Evolutionary conservation across 2,888 invertebrate species (phyloP).

Genomic region (Gymnosoma rotundatum): DNA sequence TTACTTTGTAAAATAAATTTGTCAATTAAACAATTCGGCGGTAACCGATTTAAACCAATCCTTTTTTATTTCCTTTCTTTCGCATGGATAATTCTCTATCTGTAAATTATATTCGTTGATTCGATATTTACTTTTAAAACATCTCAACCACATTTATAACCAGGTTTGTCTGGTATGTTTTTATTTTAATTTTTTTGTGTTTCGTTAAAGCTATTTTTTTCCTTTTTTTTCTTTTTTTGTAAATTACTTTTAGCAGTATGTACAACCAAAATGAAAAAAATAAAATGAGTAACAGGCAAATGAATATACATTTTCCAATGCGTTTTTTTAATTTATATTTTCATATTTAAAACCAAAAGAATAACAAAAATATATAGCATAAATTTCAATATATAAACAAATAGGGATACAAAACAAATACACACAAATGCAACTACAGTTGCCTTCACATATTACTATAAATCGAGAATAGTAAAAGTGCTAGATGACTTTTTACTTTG

Average conservation of each 20-base stretch:
- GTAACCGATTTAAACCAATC: not conserved
- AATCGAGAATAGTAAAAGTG: conserved; percentile 28
- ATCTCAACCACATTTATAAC: conserved; percentile 37
- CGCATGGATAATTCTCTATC: not conserved
- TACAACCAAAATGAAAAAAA: conserved; percentile 24
- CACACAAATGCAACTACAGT: not conserved
- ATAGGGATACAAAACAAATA: not conserved
- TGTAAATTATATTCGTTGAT: conserved; percentile 38
- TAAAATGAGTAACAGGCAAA: conserved; percentile 23
- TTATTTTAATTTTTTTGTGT: not conserved
- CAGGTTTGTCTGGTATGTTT: conserved; percentile 30
- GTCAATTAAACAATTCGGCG: not conserved
- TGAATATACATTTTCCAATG: conserved; percentile 28
- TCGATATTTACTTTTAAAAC: conserved; percentile 33
- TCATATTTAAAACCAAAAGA: conserved; percentile 34
- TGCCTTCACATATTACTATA: not conserved
- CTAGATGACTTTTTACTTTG: conserved; percentile 65
- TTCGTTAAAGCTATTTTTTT: no score
- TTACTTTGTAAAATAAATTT: not conserved
- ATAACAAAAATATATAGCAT: conserved; percentile 41
- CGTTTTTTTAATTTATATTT: conserved; percentile 18
- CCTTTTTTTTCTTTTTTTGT: no score
- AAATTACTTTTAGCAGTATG: not conserved
- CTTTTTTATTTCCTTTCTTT: not conserved
- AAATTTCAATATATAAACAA: conserved; percentile 12